Evolutionary conservation across 2,113 vertebrate species (phyloP).

Genomic region (Microcebus murinus): DNA sequence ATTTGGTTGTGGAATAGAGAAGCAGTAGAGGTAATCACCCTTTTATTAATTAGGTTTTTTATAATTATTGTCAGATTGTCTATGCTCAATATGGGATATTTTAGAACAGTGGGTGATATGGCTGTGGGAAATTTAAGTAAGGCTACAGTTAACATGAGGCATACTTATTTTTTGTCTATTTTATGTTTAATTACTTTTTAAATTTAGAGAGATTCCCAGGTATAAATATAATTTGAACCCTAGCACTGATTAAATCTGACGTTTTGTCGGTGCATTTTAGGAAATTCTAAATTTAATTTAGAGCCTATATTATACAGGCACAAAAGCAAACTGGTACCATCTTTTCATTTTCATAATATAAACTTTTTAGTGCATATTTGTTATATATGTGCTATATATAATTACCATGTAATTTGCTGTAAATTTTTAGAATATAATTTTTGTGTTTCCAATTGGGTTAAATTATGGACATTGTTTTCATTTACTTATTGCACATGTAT

Average conservation of each 20-base stretch:
- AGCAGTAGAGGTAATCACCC: background rate
- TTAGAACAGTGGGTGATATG: background rate
- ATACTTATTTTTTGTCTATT: background rate
- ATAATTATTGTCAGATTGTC: background rate
- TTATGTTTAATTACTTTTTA: background rate
- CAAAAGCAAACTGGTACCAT: background rate
- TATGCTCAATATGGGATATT: background rate
- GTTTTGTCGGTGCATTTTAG: background rate
- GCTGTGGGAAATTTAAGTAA: background rate
- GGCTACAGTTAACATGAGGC: background rate
- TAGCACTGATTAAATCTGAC: background rate
- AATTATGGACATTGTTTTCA: background rate
- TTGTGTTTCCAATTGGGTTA: background rate
- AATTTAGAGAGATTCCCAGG: background rate
- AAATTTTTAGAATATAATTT: background rate
- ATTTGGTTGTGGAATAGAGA: background rate
- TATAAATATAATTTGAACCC: background rate
- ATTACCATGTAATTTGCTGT: background rate
- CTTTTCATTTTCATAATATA: background rate
- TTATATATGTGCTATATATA: background rate
- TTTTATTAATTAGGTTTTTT: background rate
- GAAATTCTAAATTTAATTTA: background rate
- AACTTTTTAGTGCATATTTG: background rate
- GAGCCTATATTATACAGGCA: background rate
- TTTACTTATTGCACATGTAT: background rate